Percentiles rank a stretch among this genome's conserved stretches.
Conservation (phyloP, 2,113 vertebrate species). For the Vulpes vulpes region DNA sequence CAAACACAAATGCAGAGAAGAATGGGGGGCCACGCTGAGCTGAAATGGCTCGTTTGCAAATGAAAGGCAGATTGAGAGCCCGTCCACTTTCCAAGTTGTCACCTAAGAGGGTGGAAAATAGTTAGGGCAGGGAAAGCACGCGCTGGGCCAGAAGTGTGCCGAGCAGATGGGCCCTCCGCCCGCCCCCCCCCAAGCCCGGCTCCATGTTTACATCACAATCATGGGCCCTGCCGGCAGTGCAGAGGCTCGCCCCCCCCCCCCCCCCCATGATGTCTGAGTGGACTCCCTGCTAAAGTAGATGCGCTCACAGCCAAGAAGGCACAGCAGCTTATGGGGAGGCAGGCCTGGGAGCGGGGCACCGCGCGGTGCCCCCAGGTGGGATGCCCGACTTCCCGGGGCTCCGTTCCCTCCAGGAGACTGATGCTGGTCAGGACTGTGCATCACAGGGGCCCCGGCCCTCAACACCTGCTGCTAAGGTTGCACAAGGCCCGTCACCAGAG, state of each 20-base stretch:
- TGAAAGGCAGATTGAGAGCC: slow-evolving; percentile 88
- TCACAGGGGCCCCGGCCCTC: neutral
- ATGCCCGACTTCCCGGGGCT: neutral
- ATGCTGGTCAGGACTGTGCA: too few relatives aligned
- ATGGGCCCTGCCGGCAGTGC: neutral
- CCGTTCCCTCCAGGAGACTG: neutral
- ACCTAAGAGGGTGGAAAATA: slow-evolving; percentile 86
- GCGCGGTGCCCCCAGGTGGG: neutral
- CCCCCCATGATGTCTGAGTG: too few relatives aligned
- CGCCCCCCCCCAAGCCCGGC: neutral
- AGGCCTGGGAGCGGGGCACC: accelerated
- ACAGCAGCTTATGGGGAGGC: neutral
- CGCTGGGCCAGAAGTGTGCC: slow-evolving; percentile 83
- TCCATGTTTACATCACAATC: slow-evolving; percentile 84
- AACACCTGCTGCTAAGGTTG: too few relatives aligned
- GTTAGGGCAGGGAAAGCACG: slow-evolving; percentile 84
- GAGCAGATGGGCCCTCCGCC: slow-evolving; percentile 83
- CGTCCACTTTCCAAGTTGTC: slow-evolving; percentile 85
- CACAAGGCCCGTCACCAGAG: neutral
- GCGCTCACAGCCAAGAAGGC: neutral
- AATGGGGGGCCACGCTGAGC: slow-evolving; percentile 91
- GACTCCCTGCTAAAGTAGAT: neutral
- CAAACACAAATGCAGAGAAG: slow-evolving; percentile 92
- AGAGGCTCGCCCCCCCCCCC: neutral
- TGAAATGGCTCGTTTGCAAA: slow-evolving; percentile 88